phyloP scores from a whole-genome alignment of 2,888 invertebrate species.

The Matsumyia berberina region DNA sequence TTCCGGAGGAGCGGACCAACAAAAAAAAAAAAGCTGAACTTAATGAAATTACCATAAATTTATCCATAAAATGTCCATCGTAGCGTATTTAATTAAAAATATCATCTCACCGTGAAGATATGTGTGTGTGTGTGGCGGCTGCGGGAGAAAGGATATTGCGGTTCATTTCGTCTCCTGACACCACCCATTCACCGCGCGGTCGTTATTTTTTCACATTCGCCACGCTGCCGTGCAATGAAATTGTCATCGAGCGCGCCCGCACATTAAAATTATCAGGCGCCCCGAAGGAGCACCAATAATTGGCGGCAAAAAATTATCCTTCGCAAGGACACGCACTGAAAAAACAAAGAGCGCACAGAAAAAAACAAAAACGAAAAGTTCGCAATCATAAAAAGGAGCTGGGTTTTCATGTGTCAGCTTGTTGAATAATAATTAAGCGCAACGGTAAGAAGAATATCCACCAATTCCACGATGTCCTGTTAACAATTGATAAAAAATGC shows the following conservation, averaged over 20 bases:
- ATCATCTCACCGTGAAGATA: slow-evolving; percentile 56
- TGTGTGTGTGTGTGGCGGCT: background rate
- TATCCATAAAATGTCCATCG: slow-evolving; percentile 75
- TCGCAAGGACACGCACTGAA: slow-evolving; percentile 63
- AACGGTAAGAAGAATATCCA: slow-evolving; percentile 33
- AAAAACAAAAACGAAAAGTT: slow-evolving; percentile 23
- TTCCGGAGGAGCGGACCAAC: slow-evolving; percentile 45
- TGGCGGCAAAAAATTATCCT: slow-evolving; percentile 69
- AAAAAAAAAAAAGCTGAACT: slow-evolving; percentile 47
- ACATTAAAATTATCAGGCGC: slow-evolving; percentile 71
- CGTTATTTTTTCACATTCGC: slow-evolving; percentile 57
- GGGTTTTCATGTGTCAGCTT: slow-evolving; percentile 75
- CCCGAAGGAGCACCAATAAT: slow-evolving; percentile 67
- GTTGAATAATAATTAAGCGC: slow-evolving; percentile 74
- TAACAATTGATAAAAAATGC: slow-evolving; percentile 65
- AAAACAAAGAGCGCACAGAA: slow-evolving; percentile 7
- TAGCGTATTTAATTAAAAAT: slow-evolving; percentile 75
- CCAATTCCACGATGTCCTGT: slow-evolving; percentile 30
- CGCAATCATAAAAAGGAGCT: slow-evolving; percentile 4
- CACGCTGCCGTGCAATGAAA: slow-evolving; percentile 62
- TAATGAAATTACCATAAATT: slow-evolving; percentile 76
- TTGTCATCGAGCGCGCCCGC: slow-evolving; percentile 70
- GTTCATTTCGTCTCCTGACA: slow-evolving; percentile 3
- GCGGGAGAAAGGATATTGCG: background rate
- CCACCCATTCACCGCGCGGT: slow-evolving; percentile 33